Base-by-base conservation (phyloP, 1,140 invertebrate genomes). In the Fopius arisanus region DNA sequence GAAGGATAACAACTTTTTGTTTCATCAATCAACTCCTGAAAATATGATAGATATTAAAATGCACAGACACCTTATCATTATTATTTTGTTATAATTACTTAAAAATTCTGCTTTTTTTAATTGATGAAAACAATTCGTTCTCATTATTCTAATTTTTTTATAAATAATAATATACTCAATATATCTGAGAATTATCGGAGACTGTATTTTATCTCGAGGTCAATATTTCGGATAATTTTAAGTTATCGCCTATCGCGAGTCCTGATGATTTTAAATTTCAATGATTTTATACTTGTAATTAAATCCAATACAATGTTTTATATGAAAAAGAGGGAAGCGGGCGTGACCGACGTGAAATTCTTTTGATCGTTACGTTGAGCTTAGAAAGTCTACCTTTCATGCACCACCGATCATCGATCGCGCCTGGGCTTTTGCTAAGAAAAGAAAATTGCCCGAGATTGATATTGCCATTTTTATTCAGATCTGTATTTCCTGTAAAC, bases 341-440 rank as follows among this genome's bases (percentile, higher is more conserved):
- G 74, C 68, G 68, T 70, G 71, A 76, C 67, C 71, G 66, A 67
- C 72, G 67, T 73, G 75, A 76, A 76, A 76, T 76, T 76, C 63
- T 76, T 69, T 62, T 65, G 67, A 73, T 76, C 62, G 75, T 76
- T 76, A 76, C 68, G 72, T 73, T 70, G 69, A 72, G 70, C 40
- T 68, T 76, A 76, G 75, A 76, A 76, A 76, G 75, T 76, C 67
- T 71, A 31, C 59, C 71, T 73, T 76, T 76, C 75, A 76, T 76
- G 75, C 75, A 67, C 72, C 43, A 76, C 71, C 67, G 71, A 76
- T 76, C 72, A 73, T 76, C 75, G 72, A 76, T 76, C 71, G 43
- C 28, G 29, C 12, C 9, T 14, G 26, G 26, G 26, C 26, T 65
- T 65, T 65, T 65, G 28, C 62, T 19, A 16, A 29, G 21, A 41